A percentile compares a stretch with the other conserved stretches of the same genome.
phyloP scores from a whole-genome alignment of 2,888 invertebrate genomes.

The Dasypolia templi region DNA sequence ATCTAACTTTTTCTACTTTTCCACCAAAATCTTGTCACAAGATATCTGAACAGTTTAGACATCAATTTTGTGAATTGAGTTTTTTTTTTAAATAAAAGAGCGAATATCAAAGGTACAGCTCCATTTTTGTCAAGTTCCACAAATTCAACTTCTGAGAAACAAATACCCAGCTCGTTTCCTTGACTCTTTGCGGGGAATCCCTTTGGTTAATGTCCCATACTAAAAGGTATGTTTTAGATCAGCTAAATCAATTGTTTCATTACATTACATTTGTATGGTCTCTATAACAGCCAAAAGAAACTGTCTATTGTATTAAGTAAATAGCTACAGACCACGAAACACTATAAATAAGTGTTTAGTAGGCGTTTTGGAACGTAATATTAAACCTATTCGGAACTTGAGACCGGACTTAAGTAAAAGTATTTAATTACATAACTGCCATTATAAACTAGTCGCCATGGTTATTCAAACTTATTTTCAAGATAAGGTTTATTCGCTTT shows the following conservation, averaged over 20 bases:
- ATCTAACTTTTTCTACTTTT: slow-evolving; percentile 60
- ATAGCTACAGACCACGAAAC: slow-evolving; percentile 5
- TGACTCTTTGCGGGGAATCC: too few species aligned
- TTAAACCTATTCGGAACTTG: slow-evolving; percentile 41
- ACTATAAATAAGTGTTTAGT: slow-evolving; percentile 32
- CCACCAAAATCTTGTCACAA: slow-evolving; percentile 36
- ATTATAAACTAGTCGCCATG: neutral
- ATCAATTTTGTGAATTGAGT: slow-evolving; percentile 1
- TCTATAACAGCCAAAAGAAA: neutral
- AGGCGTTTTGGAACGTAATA: slow-evolving; percentile 13
- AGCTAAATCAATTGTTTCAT: too few species aligned
- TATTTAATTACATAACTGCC: slow-evolving; percentile 28
- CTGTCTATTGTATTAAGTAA: neutral
- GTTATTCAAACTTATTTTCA: neutral
- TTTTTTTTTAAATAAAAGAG: slow-evolving; percentile 20
- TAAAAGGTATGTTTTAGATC: neutral
- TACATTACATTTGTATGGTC: neutral
- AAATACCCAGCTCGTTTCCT: too few species aligned
- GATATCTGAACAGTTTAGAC: slow-evolving; percentile 30
- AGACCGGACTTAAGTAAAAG: slow-evolving; percentile 15
- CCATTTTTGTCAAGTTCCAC: neutral
- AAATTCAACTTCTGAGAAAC: too few species aligned
- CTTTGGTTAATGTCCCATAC: too few species aligned
- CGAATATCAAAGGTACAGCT: neutral
- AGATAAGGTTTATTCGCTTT: neutral